Conservation (phyloP, 2,888 invertebrate species). For the Pyralis farinalis region DNA sequence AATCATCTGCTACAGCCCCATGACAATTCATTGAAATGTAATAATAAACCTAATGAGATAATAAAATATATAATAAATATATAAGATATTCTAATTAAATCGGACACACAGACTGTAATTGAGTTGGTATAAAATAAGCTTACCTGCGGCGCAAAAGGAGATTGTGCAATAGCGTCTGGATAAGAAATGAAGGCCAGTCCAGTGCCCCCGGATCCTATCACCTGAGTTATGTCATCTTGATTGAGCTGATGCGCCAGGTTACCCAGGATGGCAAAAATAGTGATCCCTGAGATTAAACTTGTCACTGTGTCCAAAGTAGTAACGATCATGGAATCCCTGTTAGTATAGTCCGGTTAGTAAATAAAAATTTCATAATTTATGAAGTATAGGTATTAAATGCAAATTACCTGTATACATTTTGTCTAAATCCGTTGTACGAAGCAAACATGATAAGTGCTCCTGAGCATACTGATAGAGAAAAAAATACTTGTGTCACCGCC, state of each 20-base stretch:
- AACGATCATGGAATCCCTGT: constrained; percentile 89
- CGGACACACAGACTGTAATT: no score
- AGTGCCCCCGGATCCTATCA: constrained; percentile 87
- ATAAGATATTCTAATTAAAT: no score
- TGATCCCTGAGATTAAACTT: constrained; percentile 89
- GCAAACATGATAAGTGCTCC: constrained; percentile 91
- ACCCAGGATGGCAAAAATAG: constrained; percentile 91
- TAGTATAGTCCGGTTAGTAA: background rate
- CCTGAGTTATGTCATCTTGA: constrained; percentile 80
- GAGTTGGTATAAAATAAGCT: constrained; percentile 3
- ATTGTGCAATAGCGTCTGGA: constrained; percentile 90
- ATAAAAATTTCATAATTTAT: background rate
- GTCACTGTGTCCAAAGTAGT: constrained; percentile 91
- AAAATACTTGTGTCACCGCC: constrained; percentile 90
- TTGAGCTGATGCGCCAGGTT: constrained; percentile 86
- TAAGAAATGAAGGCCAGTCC: constrained; percentile 92
- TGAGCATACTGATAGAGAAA: constrained; percentile 87
- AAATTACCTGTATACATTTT: constrained; percentile 85
- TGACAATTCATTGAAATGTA: no score
- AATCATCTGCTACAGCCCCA: no score
- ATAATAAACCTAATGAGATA: no score
- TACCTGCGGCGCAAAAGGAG: constrained; percentile 87
- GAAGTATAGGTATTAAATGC: background rate
- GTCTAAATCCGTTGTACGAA: constrained; percentile 87
- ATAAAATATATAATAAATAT: no score